Evolutionary conservation across 2,888 invertebrate species (phyloP).

Genomic region (Rosalia funebris): DNA sequence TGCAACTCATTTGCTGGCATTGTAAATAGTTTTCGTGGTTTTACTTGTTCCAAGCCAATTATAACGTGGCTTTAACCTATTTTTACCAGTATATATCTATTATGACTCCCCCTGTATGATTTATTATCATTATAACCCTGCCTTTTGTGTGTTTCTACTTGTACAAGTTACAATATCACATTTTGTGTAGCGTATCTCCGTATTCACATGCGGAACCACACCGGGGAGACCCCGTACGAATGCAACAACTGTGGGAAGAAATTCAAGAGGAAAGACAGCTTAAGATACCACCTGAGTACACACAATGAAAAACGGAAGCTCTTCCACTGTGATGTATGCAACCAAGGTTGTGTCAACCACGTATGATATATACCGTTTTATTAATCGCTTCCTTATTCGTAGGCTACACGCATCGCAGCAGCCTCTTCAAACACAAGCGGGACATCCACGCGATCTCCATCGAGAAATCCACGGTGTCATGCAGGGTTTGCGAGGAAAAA

Average conservation of each 20-base stretch:
- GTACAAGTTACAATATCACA: no score
- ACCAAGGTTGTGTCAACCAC: no score
- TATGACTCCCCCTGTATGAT: no score
- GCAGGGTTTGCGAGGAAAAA: background rate
- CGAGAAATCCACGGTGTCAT: background rate
- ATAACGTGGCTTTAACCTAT: no score
- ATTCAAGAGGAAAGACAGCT: conserved; percentile 15
- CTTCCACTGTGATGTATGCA: conserved; percentile 14
- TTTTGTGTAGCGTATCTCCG: conserved; percentile 14
- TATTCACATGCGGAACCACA: conserved; percentile 14
- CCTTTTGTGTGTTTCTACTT: no score
- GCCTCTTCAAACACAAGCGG: conserved; percentile 15
- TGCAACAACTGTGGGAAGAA: conserved; percentile 11
- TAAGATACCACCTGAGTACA: conserved; percentile 12
- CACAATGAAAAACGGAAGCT: conserved; percentile 8
- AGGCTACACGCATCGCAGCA: conserved; percentile 14
- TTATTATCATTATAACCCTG: no score
- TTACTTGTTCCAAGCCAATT: no score
- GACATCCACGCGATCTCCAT: conserved; percentile 1
- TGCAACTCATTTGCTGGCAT: no score
- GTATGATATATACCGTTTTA: no score
- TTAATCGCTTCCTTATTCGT: no score
- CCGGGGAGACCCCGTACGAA: conserved; percentile 9
- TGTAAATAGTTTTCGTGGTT: no score
- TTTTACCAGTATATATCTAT: no score